phyloP scores from a whole-genome alignment of 2,113 vertebrate species.

The Tupaia chinensis region DNA sequence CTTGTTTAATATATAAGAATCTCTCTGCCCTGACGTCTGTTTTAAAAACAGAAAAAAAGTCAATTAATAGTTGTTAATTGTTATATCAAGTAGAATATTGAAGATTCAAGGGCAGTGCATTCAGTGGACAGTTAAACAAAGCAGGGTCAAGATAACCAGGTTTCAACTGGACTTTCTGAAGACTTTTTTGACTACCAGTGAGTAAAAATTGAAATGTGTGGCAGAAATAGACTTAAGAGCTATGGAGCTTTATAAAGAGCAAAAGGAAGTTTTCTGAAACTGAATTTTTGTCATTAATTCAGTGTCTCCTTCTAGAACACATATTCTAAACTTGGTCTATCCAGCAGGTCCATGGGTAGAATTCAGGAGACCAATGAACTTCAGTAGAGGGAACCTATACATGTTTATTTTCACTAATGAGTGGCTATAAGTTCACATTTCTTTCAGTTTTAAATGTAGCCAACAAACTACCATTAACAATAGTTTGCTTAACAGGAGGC shows the following conservation, averaged over 20 bases:
- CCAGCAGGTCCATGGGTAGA: background rate
- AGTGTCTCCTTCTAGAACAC: background rate
- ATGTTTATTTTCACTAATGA: background rate
- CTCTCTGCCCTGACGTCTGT: background rate
- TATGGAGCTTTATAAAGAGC: background rate
- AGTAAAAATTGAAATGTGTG: background rate
- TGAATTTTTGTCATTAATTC: background rate
- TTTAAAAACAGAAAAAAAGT: background rate
- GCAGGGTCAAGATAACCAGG: background rate
- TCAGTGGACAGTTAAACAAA: background rate
- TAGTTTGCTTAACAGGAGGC: too few species aligned
- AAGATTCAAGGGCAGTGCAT: background rate
- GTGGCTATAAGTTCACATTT: constrained; percentile 11
- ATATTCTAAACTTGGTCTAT: background rate
- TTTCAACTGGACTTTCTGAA: background rate
- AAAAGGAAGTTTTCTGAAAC: background rate
- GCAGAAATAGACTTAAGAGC: background rate
- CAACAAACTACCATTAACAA: background rate
- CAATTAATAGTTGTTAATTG: constrained; percentile 7
- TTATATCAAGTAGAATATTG: constrained; percentile 46
- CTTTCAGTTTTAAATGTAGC: background rate
- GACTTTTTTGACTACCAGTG: background rate
- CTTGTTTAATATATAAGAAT: background rate
- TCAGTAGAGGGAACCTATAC: background rate
- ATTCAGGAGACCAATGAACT: background rate